Percentiles rank a stretch among this genome's conserved stretches.
Conservation (phyloP, 2,797 vertebrate genomes). For the Schizopygopsis pylzovi region DNA sequence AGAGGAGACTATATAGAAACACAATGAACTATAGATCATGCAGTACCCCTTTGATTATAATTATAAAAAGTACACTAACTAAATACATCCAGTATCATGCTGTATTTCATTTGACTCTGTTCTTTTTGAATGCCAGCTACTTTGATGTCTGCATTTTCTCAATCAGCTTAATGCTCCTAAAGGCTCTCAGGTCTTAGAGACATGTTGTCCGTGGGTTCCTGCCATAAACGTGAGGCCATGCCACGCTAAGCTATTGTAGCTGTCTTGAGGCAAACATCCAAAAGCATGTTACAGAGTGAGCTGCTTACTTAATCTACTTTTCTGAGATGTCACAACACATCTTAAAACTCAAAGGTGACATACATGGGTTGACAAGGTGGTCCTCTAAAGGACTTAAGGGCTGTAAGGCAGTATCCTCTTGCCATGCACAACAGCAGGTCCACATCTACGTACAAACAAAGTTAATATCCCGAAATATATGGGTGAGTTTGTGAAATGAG, state of each 20-base stretch:
- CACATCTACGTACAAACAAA: background rate
- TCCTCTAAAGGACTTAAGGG: conserved; percentile 52
- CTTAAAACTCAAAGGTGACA: conserved; percentile 16
- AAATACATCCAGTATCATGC: conserved; percentile 9
- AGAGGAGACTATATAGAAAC: background rate
- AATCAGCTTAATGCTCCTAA: conserved; percentile 51
- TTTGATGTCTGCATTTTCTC: conserved; percentile 39
- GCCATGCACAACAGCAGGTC: conserved; percentile 11
- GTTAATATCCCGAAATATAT: background rate
- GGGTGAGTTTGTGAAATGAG: background rate
- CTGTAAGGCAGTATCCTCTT: conserved; percentile 48
- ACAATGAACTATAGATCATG: background rate
- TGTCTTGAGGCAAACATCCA: conserved; percentile 60
- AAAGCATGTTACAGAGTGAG: conserved; percentile 72
- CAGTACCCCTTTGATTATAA: background rate
- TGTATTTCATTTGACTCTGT: conserved; percentile 10
- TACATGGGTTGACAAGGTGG: conserved; percentile 23
- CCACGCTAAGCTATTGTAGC: conserved; percentile 40
- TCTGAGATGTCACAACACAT: conserved; percentile 22
- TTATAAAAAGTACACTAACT: background rate
- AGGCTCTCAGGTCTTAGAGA: conserved; percentile 44
- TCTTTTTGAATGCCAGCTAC: background rate
- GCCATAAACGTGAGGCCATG: conserved; percentile 45
- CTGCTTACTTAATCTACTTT: conserved; percentile 72
- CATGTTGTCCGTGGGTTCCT: conserved; percentile 39